phyloP scores from a whole-genome alignment of 2,888 invertebrate genomes.

The Leucophenga montana region DNA sequence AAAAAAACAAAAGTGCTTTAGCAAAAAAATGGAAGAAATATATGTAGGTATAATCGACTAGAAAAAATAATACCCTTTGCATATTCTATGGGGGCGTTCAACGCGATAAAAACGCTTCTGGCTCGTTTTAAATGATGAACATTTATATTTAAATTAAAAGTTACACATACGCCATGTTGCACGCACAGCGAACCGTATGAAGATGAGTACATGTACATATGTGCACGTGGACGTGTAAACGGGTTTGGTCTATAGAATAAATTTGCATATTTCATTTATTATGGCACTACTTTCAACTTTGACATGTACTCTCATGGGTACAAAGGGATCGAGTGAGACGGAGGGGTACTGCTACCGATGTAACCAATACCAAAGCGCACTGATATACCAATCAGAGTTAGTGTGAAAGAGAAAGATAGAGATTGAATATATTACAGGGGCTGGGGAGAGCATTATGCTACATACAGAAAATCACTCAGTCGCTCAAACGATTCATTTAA shows the following conservation, averaged over 20 bases:
- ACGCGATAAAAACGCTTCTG: too few species aligned
- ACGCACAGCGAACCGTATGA: slow-evolving; percentile 21
- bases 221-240: not conserved
- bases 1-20: too few species aligned
- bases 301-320: not conserved
- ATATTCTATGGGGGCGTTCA: too few species aligned
- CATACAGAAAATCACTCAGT: too few species aligned
- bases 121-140: slow-evolving; percentile 31
- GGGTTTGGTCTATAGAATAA: slow-evolving; percentile 28
- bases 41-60: too few species aligned
- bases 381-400: slow-evolving; percentile 21
- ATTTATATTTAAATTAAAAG: slow-evolving; percentile 63
- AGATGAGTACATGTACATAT: not conserved
- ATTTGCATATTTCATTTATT: slow-evolving; percentile 53
- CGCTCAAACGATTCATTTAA: too few species aligned
- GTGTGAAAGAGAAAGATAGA: slow-evolving; percentile 2
- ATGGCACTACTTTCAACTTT: not conserved
- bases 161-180: slow-evolving; percentile 54
- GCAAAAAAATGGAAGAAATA: too few species aligned
- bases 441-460: too few species aligned
- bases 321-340: too few species aligned
- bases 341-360: too few species aligned
- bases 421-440: not conserved
- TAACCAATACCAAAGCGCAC: not conserved
- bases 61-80: too few species aligned